Conservation (phyloP, 2,888 invertebrate species). For the Noctua comes region DNA sequence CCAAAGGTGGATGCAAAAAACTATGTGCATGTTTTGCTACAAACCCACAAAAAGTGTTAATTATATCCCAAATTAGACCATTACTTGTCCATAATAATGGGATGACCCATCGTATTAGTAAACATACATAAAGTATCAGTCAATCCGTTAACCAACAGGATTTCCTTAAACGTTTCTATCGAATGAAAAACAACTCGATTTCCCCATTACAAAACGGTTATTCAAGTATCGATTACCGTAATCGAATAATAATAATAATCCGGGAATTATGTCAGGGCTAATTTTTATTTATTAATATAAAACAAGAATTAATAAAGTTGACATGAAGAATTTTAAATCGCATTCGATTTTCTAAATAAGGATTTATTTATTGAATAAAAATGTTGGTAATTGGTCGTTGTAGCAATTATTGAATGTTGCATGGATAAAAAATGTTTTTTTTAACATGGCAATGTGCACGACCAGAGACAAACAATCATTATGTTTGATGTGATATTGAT, state of each 20-base stretch:
- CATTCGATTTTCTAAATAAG: conserved; percentile 46
- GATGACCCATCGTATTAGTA: background rate
- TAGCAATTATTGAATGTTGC: conserved; percentile 38
- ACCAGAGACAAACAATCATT: conserved; percentile 5
- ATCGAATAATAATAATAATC: conserved; percentile 33
- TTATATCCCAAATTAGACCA: conserved; percentile 33
- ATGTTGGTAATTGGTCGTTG: conserved; percentile 35
- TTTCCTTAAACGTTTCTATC: conserved; percentile 52
- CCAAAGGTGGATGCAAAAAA: background rate
- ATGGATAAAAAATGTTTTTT: conserved; percentile 4
- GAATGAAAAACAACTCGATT: conserved; percentile 54
- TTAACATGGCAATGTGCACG: conserved; percentile 15
- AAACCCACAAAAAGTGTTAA: conserved; percentile 25
- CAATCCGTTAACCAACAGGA: conserved; percentile 43
- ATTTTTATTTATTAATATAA: conserved; percentile 27
- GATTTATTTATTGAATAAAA: conserved; percentile 49
- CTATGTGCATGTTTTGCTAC: background rate
- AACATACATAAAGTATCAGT: conserved; percentile 27
- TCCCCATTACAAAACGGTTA: conserved; percentile 40
- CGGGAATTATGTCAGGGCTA: conserved; percentile 39
- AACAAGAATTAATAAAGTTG: conserved; percentile 33
- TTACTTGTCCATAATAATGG: background rate
- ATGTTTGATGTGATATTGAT: conserved; percentile 41
- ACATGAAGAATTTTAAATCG: conserved; percentile 38
- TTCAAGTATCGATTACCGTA: conserved; percentile 36